Conservation (phyloP, 2,797 vertebrate genomes). For the Tympanoctomys barrerae region DNA sequence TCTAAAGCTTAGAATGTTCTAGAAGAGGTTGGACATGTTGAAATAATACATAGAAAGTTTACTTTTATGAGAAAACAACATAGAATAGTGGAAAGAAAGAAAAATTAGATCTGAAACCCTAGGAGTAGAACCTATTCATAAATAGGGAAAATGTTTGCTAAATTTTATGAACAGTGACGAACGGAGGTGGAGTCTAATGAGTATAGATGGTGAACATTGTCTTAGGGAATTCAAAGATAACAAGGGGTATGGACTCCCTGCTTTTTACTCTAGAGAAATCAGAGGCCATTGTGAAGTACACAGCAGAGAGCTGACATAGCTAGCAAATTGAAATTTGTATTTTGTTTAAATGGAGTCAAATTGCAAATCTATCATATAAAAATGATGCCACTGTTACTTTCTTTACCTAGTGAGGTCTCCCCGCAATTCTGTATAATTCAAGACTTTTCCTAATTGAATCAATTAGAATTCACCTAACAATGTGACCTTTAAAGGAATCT, state of each 20-base stretch:
- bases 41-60: background rate
- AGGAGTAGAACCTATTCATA: too few species aligned
- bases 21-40: background rate
- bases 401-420: background rate
- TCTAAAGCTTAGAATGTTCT: background rate
- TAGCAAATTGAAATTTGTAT: constrained; percentile 44
- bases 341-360: background rate
- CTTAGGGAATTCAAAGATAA: background rate
- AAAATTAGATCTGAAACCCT: background rate
- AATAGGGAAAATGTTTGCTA: background rate
- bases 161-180: background rate
- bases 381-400: background rate
- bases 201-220: fast-evolving
- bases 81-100: background rate
- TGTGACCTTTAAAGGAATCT: constrained; percentile 21
- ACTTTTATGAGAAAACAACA: background rate
- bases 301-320: background rate
- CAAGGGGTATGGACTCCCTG: background rate
- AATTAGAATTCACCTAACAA: constrained; percentile 26
- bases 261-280: background rate
- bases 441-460: background rate
- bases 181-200: background rate
- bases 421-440: background rate
- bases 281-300: background rate
- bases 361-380: background rate